These are phyloP conservation scores for Drosophila pseudotakahashii DNA, from an alignment of 2,888 invertebrate genomes.

Conservation along the genomic window DNA sequence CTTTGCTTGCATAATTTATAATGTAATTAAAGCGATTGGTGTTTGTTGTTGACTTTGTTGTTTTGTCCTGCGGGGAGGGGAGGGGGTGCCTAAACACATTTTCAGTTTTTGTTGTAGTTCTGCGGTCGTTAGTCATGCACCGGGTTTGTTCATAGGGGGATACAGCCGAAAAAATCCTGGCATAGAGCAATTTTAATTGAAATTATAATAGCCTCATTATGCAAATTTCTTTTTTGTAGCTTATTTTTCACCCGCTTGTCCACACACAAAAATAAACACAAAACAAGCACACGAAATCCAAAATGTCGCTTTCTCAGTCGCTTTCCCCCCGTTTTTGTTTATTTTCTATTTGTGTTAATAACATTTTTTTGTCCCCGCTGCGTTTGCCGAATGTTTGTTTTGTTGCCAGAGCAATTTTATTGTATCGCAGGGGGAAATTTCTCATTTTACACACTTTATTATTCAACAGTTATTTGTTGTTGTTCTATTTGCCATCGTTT, in stretches of 20 bases:
- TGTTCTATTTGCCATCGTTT: slow-evolving; percentile 27
- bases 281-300: slow-evolving; percentile 37
- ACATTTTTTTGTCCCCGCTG: slow-evolving; percentile 36
- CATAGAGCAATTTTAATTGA: slow-evolving; percentile 68
- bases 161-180: slow-evolving; percentile 25
- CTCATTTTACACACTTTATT: slow-evolving; percentile 52
- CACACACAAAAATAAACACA: slow-evolving; percentile 31
- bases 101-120: slow-evolving; percentile 29
- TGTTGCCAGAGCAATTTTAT: slow-evolving; percentile 53
- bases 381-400: slow-evolving; percentile 27
- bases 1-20: slow-evolving; percentile 54
- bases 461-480: slow-evolving; percentile 33
- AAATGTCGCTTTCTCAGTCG: slow-evolving; percentile 13
- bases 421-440: slow-evolving; percentile 43
- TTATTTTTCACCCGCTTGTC: slow-evolving; percentile 41
- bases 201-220: slow-evolving; percentile 78
- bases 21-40: slow-evolving; percentile 58
- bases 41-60: slow-evolving; percentile 27
- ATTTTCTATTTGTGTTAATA: slow-evolving; percentile 53
- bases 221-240: slow-evolving; percentile 63
- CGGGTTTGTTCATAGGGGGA: slow-evolving; percentile 25
- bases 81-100: slow-evolving; percentile 26
- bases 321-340: slow-evolving; percentile 38
- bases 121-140: slow-evolving; percentile 57
- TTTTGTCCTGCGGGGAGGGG: not conserved